Conservation (phyloP, 2,888 invertebrate species). For the Cactoblastis cactorum region DNA sequence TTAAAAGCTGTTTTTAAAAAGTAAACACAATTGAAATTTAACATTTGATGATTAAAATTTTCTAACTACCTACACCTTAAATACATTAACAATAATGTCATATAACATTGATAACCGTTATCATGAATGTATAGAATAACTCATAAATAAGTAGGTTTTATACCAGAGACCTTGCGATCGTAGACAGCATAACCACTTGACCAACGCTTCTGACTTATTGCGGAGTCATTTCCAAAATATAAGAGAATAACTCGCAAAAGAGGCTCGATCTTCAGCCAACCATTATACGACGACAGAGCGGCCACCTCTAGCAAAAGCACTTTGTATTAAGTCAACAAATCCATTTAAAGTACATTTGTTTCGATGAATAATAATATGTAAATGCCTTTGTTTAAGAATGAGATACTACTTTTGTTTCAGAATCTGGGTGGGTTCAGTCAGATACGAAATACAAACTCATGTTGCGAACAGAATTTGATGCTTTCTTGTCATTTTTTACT, state of each 20-base stretch:
- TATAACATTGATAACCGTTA: no score
- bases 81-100: no score
- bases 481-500: not conserved
- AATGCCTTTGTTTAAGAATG: conserved; percentile 44
- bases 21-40: not conserved
- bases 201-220: no score
- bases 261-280: conserved; percentile 51
- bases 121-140: no score
- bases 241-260: conserved; percentile 61
- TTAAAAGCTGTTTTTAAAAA: not conserved
- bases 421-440: conserved; percentile 7
- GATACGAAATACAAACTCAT: not conserved
- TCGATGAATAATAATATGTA: conserved; percentile 73
- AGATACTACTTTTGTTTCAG: conserved; percentile 10
- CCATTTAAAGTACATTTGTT: conserved; percentile 72
- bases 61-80: no score
- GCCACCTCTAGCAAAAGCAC: conserved; percentile 65
- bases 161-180: no score
- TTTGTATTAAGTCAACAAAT: conserved; percentile 76
- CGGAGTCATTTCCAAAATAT: conserved; percentile 29
- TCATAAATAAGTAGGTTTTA: no score
- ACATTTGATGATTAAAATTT: no score
- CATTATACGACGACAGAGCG: conserved; percentile 57
- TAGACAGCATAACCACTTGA: no score
- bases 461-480: not conserved